These are phyloP conservation scores for Poecilia picta DNA, from an alignment of 2,797 vertebrate genomes.

Conservation along the genomic window DNA sequence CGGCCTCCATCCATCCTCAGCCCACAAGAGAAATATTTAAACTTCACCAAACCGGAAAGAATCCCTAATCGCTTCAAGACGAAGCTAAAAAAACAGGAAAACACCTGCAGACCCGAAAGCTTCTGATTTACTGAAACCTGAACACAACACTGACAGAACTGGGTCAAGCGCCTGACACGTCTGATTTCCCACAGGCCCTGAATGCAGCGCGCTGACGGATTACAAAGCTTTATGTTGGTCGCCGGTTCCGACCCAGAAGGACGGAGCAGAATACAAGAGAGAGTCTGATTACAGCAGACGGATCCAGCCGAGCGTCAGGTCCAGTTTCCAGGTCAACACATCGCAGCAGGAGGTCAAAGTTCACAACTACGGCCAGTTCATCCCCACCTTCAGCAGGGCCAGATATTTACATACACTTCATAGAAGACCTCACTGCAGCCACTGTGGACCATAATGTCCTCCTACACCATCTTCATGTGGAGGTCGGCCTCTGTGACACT, in stretches of 20 bases:
- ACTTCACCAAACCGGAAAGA: constrained; percentile 18
- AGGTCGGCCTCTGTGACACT: too few species aligned
- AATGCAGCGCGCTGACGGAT: not conserved
- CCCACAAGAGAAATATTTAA: constrained; percentile 27
- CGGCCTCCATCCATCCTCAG: constrained; percentile 17
- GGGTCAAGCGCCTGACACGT: not conserved
- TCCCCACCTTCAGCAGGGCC: not conserved
- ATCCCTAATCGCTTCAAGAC: constrained; percentile 7
- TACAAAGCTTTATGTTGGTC: not conserved
- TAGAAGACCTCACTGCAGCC: too few species aligned
- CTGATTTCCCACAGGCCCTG: constrained; percentile 1
- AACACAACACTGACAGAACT: constrained; percentile 12
- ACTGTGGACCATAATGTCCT: too few species aligned
- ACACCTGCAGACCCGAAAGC: constrained; percentile 7
- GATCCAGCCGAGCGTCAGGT: not conserved
- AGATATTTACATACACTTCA: not conserved
- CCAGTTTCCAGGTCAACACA: not conserved
- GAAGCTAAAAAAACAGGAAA: not conserved
- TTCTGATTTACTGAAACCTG: constrained; percentile 21
- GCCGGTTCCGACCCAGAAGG: too few species aligned
- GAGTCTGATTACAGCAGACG: not conserved
- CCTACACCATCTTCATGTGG: too few species aligned
- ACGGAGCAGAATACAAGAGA: too few species aligned
- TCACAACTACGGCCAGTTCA: not conserved
- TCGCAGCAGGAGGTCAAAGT: not conserved